Percentiles rank a stretch among this genome's conserved stretches.
phyloP scores from a whole-genome alignment of 1,140 invertebrate species.

The Argopecten irradians region DNA sequence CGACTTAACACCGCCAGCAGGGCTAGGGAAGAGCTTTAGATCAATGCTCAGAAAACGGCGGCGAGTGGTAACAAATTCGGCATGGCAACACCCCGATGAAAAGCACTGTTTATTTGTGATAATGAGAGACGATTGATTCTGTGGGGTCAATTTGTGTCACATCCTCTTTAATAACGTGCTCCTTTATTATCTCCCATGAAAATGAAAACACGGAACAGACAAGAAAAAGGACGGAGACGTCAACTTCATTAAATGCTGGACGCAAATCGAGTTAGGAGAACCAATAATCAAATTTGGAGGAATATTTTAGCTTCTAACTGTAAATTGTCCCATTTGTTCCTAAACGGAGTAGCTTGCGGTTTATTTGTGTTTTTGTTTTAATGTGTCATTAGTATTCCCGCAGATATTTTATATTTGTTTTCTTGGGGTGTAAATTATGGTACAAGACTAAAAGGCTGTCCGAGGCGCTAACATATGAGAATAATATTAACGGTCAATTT shows the following conservation, averaged over 20 bases:
- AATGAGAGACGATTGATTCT: slow-evolving; percentile 16
- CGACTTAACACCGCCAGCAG: not conserved
- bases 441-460: not conserved
- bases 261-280: not conserved
- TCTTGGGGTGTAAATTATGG: not conserved
- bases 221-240: not conserved
- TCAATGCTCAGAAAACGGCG: not conserved
- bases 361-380: slow-evolving; percentile 9
- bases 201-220: slow-evolving; percentile 17
- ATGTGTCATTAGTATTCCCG: not conserved
- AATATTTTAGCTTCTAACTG: not conserved
- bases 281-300: not conserved
- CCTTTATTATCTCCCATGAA: not conserved
- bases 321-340: not conserved
- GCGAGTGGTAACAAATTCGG: not conserved
- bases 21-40: not conserved
- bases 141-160: not conserved
- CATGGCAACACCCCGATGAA: not conserved
- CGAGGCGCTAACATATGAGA: not conserved
- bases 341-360: not conserved
- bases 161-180: not conserved
- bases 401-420: not conserved
- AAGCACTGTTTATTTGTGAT: slow-evolving; percentile 16
- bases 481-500: too few species aligned
- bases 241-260: slow-evolving; percentile 11